Evolutionary conservation across 2,888 invertebrate genomes (phyloP).

Genomic region (Sminthurides aquaticus): DNA sequence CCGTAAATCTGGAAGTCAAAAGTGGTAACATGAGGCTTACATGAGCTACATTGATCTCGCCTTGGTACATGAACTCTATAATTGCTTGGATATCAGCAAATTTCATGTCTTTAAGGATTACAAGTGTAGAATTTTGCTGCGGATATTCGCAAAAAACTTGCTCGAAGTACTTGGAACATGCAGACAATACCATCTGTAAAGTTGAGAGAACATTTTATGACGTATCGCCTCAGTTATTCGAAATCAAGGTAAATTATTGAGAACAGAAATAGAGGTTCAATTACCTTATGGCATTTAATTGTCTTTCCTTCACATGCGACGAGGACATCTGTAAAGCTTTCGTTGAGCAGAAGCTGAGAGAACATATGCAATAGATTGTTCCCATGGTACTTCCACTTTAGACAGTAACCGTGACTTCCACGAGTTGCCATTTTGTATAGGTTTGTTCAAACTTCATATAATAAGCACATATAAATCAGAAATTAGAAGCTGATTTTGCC

Average conservation of each 20-base stretch:
- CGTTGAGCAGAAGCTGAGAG: constrained; percentile 61
- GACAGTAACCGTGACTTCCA: constrained; percentile 41
- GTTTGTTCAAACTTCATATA: constrained; percentile 19
- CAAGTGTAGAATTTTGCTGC: constrained; percentile 67
- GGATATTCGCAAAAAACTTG: constrained; percentile 72
- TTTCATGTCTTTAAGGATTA: constrained; percentile 82
- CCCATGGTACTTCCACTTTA: constrained; percentile 44
- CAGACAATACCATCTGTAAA: constrained; percentile 72
- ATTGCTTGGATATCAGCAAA: constrained; percentile 82
- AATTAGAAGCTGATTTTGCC: no score
- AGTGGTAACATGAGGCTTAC: no score
- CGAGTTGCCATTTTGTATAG: constrained; percentile 24
- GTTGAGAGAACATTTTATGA: constrained; percentile 2
- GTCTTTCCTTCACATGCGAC: constrained; percentile 76
- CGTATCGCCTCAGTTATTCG: not conserved
- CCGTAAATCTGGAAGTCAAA: not conserved
- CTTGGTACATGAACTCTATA: constrained; percentile 91
- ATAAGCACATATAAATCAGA: no score
- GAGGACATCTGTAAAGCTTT: constrained; percentile 84
- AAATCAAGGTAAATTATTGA: constrained; percentile 1
- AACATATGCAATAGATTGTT: constrained; percentile 60
- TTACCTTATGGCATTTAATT: constrained; percentile 64
- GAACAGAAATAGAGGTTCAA: not conserved
- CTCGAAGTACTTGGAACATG: constrained; percentile 87
- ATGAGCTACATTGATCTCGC: constrained; percentile 89